Base-by-base conservation (phyloP, 2,797 vertebrate genomes). In the Peromyscus eremicus region DNA sequence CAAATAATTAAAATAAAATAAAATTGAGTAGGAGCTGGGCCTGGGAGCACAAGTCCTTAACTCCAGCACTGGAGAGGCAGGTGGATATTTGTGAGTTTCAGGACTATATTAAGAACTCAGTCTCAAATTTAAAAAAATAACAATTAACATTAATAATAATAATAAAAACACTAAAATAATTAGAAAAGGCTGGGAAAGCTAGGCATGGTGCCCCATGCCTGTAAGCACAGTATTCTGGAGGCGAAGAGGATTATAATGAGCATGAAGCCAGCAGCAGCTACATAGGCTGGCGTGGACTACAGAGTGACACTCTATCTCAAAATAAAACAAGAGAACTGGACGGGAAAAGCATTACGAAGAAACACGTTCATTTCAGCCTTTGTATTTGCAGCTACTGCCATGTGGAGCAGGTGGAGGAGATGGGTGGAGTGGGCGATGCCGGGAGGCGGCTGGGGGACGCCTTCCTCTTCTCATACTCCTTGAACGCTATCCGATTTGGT, bases 321-420 rank as follows among this genome's bases (percentile, higher is more conserved):
- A 68, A 87, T 32, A 70, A n/a, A 66, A n/a, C 64, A 25, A 52
- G 55, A 79, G 29, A 79, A 49, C 4, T 79, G 46, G 49, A 55
- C 2, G 8, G 32, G 32, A 34, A 79, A 34, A 79, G 43, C 43
- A 46, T 46, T n/a, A 55, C 49, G 49, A 46, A 66, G 60, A 73
- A 88, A 89, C 64, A 77, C 11, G 32, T 70, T 62, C 23, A n/a
- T 77, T 94, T 94, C 11, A n/a, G 89, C 27, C 85, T 91, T 66
- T 85, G 37, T 55, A 66, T 29, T 13, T 25, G 83, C 0, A 79
- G 55, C 37, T 71, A 49, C 3, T 16, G 37, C 70, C 21, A 0
- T 12, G 46, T 7, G 21, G 68, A 84, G 52, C 9, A 75, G 13
- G 4, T 19, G 25, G 40, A 57, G 34, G 37, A 32, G 19, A 70